These are phyloP conservation scores for Taurulus bubalis DNA, from an alignment of 2,113 vertebrate species.

Conservation along the genomic window DNA sequence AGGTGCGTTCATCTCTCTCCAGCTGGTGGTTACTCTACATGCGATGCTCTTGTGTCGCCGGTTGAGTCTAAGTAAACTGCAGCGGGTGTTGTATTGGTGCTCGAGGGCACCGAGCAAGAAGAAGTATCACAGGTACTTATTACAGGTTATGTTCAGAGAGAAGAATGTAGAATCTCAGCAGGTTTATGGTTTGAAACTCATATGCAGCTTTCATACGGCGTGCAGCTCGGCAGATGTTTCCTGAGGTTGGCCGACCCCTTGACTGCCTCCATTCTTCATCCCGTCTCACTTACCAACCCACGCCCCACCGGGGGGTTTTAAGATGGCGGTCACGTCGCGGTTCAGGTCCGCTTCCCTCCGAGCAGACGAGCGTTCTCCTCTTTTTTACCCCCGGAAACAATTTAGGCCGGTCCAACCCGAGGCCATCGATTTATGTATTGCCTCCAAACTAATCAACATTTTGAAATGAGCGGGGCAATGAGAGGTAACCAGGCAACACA, in stretches of 20 bases:
- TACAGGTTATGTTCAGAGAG: no score
- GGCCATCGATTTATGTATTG: constrained; percentile 71
- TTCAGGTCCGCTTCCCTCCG: constrained; percentile 36
- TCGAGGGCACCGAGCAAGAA: no score
- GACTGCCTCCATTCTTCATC: constrained; percentile 20
- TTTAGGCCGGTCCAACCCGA: constrained; percentile 45
- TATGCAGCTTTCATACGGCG: not conserved
- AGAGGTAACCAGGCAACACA: constrained; percentile 76
- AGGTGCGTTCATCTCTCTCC: no score
- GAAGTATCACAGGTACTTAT: no score
- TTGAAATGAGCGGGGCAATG: constrained; percentile 72
- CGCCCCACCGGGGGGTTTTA: not conserved
- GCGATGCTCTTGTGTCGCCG: no score
- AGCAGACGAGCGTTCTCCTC: not conserved
- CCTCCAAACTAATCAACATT: constrained; percentile 73
- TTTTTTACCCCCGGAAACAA: constrained; percentile 48
- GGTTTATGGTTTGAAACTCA: no score
- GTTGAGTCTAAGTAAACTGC: no score
- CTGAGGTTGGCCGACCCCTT: not conserved
- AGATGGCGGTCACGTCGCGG: constrained; percentile 25
- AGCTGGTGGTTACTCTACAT: no score
- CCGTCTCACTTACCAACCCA: not conserved
- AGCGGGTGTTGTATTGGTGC: no score
- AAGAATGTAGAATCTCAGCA: no score
- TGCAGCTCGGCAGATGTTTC: not conserved